phyloP scores from a whole-genome alignment of 2,797 vertebrate species.

The Pachyuromys duprasi region DNA sequence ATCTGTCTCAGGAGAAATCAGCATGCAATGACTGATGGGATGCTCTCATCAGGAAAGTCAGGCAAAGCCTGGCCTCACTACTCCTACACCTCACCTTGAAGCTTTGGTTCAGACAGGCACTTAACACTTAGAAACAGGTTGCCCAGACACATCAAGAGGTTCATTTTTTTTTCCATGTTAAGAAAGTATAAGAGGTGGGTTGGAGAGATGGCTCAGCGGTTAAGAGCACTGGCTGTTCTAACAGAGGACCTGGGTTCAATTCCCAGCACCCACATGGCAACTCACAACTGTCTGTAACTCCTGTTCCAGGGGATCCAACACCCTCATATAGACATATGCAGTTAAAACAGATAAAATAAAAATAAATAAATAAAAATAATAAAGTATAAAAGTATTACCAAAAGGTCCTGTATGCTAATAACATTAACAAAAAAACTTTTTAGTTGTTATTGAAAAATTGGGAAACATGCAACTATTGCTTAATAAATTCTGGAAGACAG shows the following conservation, averaged over 20 bases:
- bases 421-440: neutral
- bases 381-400: neutral
- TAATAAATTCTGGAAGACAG: neutral
- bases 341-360: too few species aligned
- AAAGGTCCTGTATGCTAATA: neutral
- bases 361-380: too few species aligned
- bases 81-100: neutral
- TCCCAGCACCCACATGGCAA: too few species aligned
- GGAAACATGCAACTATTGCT: neutral
- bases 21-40: neutral
- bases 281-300: too few species aligned
- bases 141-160: neutral
- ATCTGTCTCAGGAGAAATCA: conserved; percentile 28
- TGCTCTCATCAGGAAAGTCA: neutral
- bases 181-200: neutral
- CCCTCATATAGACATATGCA: too few species aligned
- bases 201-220: too few species aligned
- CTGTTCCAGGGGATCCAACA: too few species aligned
- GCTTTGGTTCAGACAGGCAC: neutral
- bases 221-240: too few species aligned
- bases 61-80: accelerated
- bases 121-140: neutral
- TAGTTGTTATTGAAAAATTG: neutral
- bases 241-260: too few species aligned
- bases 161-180: neutral